phyloP scores from a whole-genome alignment of 2,888 invertebrate genomes.

The Calliopum simillimum region DNA sequence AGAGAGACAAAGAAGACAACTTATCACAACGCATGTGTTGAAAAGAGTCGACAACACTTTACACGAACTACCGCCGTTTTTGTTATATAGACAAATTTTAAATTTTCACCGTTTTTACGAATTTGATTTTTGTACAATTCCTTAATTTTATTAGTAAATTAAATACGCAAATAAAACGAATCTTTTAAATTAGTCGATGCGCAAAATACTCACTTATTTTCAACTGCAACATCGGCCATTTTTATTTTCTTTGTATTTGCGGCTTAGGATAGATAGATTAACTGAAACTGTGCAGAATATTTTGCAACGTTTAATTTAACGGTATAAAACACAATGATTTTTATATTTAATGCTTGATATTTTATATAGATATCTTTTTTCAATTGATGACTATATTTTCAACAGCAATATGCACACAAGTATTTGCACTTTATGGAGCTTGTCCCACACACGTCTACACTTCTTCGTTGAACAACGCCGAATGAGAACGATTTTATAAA shows the following conservation, averaged over 20 bases:
- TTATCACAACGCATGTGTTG: constrained; percentile 41
- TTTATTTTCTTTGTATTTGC: constrained; percentile 47
- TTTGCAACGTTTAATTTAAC: constrained; percentile 42
- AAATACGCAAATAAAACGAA: constrained; percentile 41
- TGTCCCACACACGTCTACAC: constrained; percentile 54
- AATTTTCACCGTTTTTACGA: constrained; percentile 54
- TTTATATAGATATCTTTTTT: constrained; percentile 28
- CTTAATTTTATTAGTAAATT: background rate
- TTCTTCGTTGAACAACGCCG: constrained; percentile 64
- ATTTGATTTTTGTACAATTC: constrained; percentile 32
- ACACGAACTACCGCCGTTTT: constrained; percentile 43
- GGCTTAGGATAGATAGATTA: constrained; percentile 24
- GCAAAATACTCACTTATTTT: constrained; percentile 65
- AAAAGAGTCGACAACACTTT: constrained; percentile 53
- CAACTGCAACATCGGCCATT: constrained; percentile 68
- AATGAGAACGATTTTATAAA: constrained; percentile 61
- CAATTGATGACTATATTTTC: constrained; percentile 28
- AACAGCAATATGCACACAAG: constrained; percentile 44
- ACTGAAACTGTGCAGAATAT: constrained; percentile 37
- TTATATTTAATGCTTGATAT: constrained; percentile 11
- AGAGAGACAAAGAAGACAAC: constrained; percentile 20
- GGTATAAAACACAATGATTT: constrained; percentile 40
- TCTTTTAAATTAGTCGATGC: background rate
- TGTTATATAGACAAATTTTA: constrained; percentile 59
- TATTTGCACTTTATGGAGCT: constrained; percentile 31